phyloP scores from a whole-genome alignment of 2,888 invertebrate species.

The Congeria kusceri region DNA sequence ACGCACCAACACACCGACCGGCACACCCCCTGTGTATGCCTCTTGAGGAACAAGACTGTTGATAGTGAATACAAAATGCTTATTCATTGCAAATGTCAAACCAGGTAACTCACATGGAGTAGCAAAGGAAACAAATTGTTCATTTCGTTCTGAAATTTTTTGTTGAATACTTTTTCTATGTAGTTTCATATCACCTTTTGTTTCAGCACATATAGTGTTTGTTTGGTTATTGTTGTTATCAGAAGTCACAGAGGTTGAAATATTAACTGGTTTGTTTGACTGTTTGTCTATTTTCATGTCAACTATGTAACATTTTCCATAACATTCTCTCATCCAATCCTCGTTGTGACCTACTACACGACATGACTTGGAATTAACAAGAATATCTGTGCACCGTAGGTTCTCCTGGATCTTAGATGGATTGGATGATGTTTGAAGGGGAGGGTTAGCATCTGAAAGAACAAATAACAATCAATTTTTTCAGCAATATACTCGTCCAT shows the following conservation, averaged over 20 bases:
- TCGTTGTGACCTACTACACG: conserved; percentile 5
- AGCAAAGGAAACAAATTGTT: background rate
- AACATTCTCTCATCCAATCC: background rate
- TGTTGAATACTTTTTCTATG: too few species aligned
- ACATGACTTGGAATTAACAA: background rate
- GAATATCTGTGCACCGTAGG: background rate
- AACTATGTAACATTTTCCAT: background rate
- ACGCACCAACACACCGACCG: background rate
- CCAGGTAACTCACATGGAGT: background rate
- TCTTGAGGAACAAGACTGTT: background rate
- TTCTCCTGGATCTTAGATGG: background rate
- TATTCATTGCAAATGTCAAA: background rate
- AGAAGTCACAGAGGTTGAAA: too few species aligned
- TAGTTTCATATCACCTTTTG: too few species aligned
- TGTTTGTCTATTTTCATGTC: background rate
- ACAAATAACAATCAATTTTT: too few species aligned
- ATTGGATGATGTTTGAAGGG: background rate
- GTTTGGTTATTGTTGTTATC: too few species aligned
- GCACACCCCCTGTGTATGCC: background rate
- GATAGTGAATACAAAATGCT: background rate
- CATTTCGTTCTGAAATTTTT: background rate
- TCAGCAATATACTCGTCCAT: too few species aligned
- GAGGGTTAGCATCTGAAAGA: background rate
- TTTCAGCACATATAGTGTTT: too few species aligned
- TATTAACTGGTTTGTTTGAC: background rate